These are phyloP conservation scores for Brachypodius melanocephalos DNA, from an alignment of 2,113 vertebrate genomes.

Conservation along the genomic window DNA sequence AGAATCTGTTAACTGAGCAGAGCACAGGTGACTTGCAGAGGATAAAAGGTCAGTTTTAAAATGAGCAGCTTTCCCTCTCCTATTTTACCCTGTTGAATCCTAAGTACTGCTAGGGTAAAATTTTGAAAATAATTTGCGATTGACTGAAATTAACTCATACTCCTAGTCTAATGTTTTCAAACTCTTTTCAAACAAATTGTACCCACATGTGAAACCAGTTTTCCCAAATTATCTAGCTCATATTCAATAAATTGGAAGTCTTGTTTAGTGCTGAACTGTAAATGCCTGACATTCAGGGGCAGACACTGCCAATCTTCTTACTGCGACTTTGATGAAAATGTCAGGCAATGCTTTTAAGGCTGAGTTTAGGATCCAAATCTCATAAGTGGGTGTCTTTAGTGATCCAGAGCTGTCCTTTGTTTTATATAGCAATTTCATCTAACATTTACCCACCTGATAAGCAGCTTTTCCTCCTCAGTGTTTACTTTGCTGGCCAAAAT, in stretches of 20 bases:
- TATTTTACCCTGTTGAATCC: neutral
- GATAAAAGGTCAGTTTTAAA: neutral
- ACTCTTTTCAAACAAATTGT: neutral
- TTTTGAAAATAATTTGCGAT: neutral
- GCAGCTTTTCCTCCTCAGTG: neutral
- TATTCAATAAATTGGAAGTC: neutral
- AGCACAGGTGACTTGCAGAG: neutral
- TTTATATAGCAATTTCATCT: neutral
- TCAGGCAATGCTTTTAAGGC: neutral
- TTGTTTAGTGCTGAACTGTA: neutral
- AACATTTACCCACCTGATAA: neutral
- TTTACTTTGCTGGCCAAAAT: neutral
- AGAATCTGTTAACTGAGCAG: neutral
- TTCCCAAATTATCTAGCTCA: neutral
- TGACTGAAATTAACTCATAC: neutral
- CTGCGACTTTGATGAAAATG: neutral
- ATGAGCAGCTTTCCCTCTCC: neutral
- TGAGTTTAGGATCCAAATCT: neutral
- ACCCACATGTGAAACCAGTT: neutral
- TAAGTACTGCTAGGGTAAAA: neutral
- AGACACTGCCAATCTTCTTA: neutral
- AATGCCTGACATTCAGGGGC: neutral
- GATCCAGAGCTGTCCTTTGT: neutral
- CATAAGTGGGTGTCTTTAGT: neutral
- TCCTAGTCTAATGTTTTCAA: neutral